Evolutionary conservation across 1,140 invertebrate species (phyloP), one percentile per base, ranked within the genome.

Genomic region (Halictus rubicundus): DNA sequence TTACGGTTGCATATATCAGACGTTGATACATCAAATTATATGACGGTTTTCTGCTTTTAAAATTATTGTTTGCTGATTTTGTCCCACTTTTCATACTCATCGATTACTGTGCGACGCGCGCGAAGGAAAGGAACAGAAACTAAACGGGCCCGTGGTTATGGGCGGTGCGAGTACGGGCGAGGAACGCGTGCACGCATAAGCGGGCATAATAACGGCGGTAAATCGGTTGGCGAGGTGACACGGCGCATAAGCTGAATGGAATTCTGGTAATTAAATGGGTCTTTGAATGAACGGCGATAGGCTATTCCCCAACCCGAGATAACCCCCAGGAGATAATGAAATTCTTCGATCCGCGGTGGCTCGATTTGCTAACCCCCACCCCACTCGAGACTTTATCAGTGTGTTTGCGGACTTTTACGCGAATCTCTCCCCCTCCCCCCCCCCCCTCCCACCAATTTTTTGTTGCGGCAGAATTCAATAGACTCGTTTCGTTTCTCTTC

Each of bases 231-330:
- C 64, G 49, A 65, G 69, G 72, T 63, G 59, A 57, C 64, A 37
- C 65, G 27, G 68, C 57, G 64, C 49, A 52, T 42, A 75, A 77
- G 64, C 72, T 84, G 63, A 84, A 75, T 85, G 61, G 69, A 85
- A 84, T 81, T 84, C 69, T 80, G 71, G 69, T 78, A 81, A 85
- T 68, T 76, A 81, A 81, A 84, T 70, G 82, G 78, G 37, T 70
- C 78, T 81, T 65, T 77, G 72, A 84, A 81, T 77, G 63, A 81
- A 75, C 63, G 78, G 64, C 68, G 59, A 81, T 79, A 66, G 78
- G 71, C 72, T 71, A 77, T 73, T 81, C 59, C 64, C 52, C 77
- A 73, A 85, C 82, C 82, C 71, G 72, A 61, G 82, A 85, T 85
- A 85, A 71, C 82, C 72, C 54, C 10, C 6, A 12, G 9, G 6